Conservation (phyloP, 1,140 invertebrate genomes). For the Temnothorax nylanderi region DNA sequence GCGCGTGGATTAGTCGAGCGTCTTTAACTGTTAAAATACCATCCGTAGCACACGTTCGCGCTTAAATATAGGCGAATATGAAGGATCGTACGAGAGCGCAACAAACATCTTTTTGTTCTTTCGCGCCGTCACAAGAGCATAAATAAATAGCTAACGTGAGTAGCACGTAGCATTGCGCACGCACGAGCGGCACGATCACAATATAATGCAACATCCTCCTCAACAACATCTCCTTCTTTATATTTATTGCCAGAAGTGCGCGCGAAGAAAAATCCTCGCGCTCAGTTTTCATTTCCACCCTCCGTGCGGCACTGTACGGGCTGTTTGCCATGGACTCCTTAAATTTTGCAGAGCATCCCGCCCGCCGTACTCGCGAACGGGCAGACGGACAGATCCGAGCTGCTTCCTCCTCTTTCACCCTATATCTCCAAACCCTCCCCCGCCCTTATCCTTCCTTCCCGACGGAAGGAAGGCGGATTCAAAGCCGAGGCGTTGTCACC, state of each 20-base stretch:
- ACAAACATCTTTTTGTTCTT: not conserved
- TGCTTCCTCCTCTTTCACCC: constrained; percentile 21
- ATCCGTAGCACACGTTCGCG: not conserved
- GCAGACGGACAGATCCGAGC: constrained; percentile 57
- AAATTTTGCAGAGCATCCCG: constrained; percentile 72
- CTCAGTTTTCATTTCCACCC: constrained; percentile 64
- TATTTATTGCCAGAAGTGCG: constrained; percentile 39
- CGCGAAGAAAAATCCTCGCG: constrained; percentile 55
- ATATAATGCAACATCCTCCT: not conserved
- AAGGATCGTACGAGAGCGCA: not conserved
- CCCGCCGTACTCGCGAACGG: constrained; percentile 10
- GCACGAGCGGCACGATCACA: constrained; percentile 32
- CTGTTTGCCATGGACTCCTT: constrained; percentile 66
- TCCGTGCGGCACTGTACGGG: not conserved
- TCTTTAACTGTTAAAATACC: not conserved
- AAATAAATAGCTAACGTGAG: constrained; percentile 10
- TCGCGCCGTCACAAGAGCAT: not conserved
- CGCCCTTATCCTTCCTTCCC: not conserved
- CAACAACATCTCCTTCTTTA: not conserved
- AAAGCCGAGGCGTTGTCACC: constrained; percentile 71
- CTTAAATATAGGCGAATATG: not conserved
- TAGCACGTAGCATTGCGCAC: not conserved
- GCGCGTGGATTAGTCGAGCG: not conserved
- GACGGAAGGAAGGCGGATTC: constrained; percentile 55
- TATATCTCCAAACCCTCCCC: not conserved